Percentiles rank a stretch among this genome's conserved stretches.
Evolutionary conservation across 2,888 invertebrate species (phyloP).

Genomic region (Clusia tigrina): DNA sequence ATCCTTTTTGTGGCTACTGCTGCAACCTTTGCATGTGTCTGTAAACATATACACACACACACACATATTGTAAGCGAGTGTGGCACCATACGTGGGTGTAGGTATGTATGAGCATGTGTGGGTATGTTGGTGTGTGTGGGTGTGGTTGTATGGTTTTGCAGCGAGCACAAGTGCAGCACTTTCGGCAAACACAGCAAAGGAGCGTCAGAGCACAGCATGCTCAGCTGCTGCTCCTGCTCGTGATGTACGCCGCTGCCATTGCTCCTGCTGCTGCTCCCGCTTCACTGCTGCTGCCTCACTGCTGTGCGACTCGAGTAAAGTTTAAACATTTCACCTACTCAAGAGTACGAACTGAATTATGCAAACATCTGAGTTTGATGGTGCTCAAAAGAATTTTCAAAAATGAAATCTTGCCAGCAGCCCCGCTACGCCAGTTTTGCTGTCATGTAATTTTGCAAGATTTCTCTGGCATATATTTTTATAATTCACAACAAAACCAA

Average conservation of each 20-base stretch:
- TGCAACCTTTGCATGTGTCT: not conserved
- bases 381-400: conserved; percentile 18
- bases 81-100: not conserved
- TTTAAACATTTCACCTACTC: conserved; percentile 55
- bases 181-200: too few relatives aligned
- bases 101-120: not conserved
- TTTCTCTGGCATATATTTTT: too few relatives aligned
- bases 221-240: too few relatives aligned
- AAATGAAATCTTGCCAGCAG: not conserved
- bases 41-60: not conserved
- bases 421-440: too few relatives aligned
- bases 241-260: too few relatives aligned
- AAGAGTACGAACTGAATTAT: conserved; percentile 35
- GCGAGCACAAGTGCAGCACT: not conserved
- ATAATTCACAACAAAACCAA: too few relatives aligned
- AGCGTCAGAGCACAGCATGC: too few relatives aligned
- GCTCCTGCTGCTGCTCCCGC: too few relatives aligned
- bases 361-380: conserved; percentile 35
- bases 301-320: conserved; percentile 47
- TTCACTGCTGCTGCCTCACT: too few relatives aligned
- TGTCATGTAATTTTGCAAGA: too few relatives aligned
- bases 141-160: not conserved
- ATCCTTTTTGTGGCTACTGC: too few relatives aligned
- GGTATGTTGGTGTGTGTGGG: not conserved
- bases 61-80: not conserved